Conservation (phyloP, 1,140 invertebrate species). For the Pogonomyrmex barbatus region DNA sequence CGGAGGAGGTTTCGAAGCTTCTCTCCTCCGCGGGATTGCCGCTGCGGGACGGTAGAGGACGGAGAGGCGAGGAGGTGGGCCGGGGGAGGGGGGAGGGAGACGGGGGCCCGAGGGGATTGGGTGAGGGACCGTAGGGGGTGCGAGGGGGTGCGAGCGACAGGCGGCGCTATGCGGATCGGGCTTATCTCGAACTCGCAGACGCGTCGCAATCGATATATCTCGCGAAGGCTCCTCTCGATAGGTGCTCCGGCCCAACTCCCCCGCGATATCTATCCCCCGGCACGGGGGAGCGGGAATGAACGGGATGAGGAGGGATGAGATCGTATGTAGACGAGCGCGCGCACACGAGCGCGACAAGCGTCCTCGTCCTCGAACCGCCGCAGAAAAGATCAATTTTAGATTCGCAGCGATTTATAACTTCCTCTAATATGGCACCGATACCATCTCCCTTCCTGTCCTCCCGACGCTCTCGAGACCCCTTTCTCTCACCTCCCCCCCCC, state of each 20-base stretch:
- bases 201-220: conserved; percentile 84
- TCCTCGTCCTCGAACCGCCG: conserved; percentile 69
- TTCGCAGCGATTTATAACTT: conserved; percentile 86
- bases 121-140: conserved; percentile 57
- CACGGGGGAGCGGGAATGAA: neutral
- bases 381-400: conserved; percentile 87
- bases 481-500: conserved; percentile 67
- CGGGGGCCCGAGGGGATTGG: neutral
- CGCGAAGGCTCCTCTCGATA: conserved; percentile 77
- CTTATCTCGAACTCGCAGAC: conserved; percentile 85
- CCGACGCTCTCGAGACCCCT: conserved; percentile 83
- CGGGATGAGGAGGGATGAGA: conserved; percentile 67
- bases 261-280: conserved; percentile 57
- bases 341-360: conserved; percentile 28
- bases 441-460: conserved; percentile 75
- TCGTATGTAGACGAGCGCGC: conserved; percentile 76
- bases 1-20: conserved; percentile 45
- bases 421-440: conserved; percentile 86
- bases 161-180: conserved; percentile 76
- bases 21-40: conserved; percentile 28
- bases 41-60: neutral
- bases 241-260: conserved; percentile 62
- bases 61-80: neutral
- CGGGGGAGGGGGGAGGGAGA: neutral
- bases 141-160: conserved; percentile 70